phyloP scores from a whole-genome alignment of 1,140 invertebrate genomes.

The Drosophila mojavensis region DNA sequence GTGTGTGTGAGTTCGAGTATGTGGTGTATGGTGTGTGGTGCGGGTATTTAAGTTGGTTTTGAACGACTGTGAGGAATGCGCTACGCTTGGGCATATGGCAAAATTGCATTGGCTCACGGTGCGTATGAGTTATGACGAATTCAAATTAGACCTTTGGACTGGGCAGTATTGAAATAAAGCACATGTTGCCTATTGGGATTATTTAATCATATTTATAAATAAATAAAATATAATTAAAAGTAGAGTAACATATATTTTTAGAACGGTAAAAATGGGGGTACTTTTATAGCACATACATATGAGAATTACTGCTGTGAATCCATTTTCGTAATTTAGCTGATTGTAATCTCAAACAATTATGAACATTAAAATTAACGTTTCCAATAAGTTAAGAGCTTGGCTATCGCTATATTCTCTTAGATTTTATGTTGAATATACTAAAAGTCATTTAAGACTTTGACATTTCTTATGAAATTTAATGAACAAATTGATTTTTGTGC shows the following conservation, averaged over 20 bases:
- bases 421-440: too few species aligned
- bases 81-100: slow-evolving; percentile 47
- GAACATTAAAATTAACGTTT: too few species aligned
- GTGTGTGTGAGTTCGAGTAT: slow-evolving; percentile 28
- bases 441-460: too few species aligned
- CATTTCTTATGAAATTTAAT: not conserved
- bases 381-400: too few species aligned
- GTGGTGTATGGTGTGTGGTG: slow-evolving; percentile 40
- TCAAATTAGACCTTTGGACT: slow-evolving; percentile 9
- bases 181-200: not conserved
- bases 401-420: too few species aligned
- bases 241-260: too few species aligned
- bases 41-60: slow-evolving; percentile 47
- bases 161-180: not conserved
- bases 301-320: too few species aligned
- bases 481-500: not conserved
- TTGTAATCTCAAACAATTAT: too few species aligned
- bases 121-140: slow-evolving; percentile 45
- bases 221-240: not conserved
- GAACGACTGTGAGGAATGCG: slow-evolving; percentile 54
- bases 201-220: not conserved
- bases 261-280: too few species aligned
- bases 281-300: too few species aligned
- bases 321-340: too few species aligned
- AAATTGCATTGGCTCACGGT: slow-evolving; percentile 24